A percentile compares a stretch with the other conserved stretches of the same genome.
These are phyloP conservation scores for Drosophila ohnishii DNA, from an alignment of 1,140 invertebrate genomes.

Conservation along the genomic window DNA sequence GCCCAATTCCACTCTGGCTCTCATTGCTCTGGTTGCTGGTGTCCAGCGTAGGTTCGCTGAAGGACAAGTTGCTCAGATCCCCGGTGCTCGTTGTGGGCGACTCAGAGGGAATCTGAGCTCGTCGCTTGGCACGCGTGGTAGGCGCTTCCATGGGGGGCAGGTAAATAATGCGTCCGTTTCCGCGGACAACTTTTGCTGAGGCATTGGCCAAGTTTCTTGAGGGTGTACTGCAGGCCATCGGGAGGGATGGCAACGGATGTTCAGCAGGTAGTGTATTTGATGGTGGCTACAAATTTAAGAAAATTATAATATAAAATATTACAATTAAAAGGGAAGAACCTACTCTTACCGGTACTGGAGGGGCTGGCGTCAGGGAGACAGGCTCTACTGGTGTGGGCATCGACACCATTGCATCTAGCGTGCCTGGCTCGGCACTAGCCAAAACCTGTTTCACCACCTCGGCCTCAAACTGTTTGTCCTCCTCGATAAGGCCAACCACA, in stretches of 20 bases:
- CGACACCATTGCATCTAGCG: slow-evolving; percentile 54
- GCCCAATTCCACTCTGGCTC: neutral
- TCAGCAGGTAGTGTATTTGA: neutral
- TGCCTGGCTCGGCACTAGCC: slow-evolving; percentile 51
- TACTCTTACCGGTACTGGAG: slow-evolving; percentile 19
- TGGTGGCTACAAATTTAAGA: slow-evolving; percentile 9
- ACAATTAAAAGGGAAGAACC: neutral
- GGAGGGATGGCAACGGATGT: slow-evolving; percentile 16
- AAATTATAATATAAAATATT: neutral
- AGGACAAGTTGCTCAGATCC: slow-evolving; percentile 42
- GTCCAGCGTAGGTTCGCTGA: slow-evolving; percentile 45
- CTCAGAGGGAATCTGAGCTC: slow-evolving; percentile 60
- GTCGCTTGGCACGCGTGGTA: slow-evolving; percentile 85
- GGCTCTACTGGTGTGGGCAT: slow-evolving; percentile 31
- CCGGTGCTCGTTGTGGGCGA: slow-evolving; percentile 16
- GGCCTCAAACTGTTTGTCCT: slow-evolving; percentile 87
- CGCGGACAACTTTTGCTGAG: slow-evolving; percentile 87
- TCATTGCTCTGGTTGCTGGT: slow-evolving; percentile 48
- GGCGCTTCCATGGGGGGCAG: slow-evolving; percentile 91
- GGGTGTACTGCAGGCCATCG: slow-evolving; percentile 64
- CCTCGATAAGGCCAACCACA: slow-evolving; percentile 87
- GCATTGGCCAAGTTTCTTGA: slow-evolving; percentile 18
- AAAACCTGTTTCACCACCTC: slow-evolving; percentile 87
- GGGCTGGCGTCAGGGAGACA: slow-evolving; percentile 7
- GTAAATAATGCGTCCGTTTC: slow-evolving; percentile 89